Evolutionary conservation across 2,888 invertebrate species (phyloP).

Genomic region (Dione vanillae): DNA sequence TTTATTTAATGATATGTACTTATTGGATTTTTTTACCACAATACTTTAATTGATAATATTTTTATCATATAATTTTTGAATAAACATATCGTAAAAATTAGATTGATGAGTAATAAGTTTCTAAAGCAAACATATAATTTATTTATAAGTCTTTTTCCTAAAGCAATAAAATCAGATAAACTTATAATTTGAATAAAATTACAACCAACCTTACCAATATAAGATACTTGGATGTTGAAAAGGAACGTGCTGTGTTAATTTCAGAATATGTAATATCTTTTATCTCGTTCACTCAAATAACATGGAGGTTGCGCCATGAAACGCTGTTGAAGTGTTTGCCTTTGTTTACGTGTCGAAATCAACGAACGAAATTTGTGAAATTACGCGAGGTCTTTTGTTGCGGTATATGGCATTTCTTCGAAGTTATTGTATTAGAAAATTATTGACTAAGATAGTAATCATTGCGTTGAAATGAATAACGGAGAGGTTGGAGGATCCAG

Average conservation of each 20-base stretch:
- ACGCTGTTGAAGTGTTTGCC: conserved; percentile 69
- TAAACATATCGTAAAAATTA: no score
- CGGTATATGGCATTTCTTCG: conserved; percentile 70
- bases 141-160: no score
- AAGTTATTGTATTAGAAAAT: conserved; percentile 54
- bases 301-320: conserved; percentile 75
- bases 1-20: no score
- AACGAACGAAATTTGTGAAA: conserved; percentile 39
- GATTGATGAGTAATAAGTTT: no score
- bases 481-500: conserved; percentile 79
- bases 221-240: background rate
- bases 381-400: conserved; percentile 45
- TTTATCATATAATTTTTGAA: no score
- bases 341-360: conserved; percentile 82
- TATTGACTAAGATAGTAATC: conserved; percentile 52
- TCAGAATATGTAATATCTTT: conserved; percentile 37
- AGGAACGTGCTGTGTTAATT: conserved; percentile 24
- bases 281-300: conserved; percentile 63
- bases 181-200: no score
- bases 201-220: no score
- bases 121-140: no score
- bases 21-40: no score
- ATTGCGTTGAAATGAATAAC: conserved; percentile 77
- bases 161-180: no score
- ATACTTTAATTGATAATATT: no score